Conservation (phyloP, 2,113 vertebrate genomes). For the Myrmecophaga tridactyla region DNA sequence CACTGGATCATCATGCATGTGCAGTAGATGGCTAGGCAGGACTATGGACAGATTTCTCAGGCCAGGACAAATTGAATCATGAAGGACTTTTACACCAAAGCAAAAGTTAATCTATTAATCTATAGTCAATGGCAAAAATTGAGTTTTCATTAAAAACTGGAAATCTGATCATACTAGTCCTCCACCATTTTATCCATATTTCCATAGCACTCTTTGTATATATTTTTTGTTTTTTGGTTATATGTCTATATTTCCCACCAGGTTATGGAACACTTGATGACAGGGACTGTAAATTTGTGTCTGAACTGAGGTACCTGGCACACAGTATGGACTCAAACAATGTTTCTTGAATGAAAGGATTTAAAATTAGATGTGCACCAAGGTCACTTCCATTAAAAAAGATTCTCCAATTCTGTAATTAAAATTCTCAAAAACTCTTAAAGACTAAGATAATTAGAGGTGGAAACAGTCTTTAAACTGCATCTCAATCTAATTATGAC, state of each 20-base stretch:
- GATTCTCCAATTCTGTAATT: neutral
- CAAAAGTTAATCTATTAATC: neutral
- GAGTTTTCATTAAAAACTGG: conserved; percentile 1
- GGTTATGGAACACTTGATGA: neutral
- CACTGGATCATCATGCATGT: neutral
- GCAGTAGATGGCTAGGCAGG: neutral
- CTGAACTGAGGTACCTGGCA: neutral
- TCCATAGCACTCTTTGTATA: neutral
- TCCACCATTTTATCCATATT: neutral
- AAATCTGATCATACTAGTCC: neutral
- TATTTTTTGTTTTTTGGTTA: neutral
- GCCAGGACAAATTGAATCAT: neutral
- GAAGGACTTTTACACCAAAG: neutral
- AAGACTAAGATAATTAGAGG: neutral
- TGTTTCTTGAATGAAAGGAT: neutral
- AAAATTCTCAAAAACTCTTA: neutral
- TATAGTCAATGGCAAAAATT: neutral
- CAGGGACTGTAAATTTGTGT: neutral
- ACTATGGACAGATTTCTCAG: neutral
- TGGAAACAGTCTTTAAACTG: neutral
- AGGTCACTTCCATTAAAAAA: neutral
- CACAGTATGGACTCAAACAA: neutral
- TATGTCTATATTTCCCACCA: neutral
- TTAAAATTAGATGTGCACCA: neutral
- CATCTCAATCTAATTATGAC: neutral